These are phyloP conservation scores for Epinotia brunnichana DNA, from an alignment of 2,888 invertebrate genomes.

Conservation along the genomic window DNA sequence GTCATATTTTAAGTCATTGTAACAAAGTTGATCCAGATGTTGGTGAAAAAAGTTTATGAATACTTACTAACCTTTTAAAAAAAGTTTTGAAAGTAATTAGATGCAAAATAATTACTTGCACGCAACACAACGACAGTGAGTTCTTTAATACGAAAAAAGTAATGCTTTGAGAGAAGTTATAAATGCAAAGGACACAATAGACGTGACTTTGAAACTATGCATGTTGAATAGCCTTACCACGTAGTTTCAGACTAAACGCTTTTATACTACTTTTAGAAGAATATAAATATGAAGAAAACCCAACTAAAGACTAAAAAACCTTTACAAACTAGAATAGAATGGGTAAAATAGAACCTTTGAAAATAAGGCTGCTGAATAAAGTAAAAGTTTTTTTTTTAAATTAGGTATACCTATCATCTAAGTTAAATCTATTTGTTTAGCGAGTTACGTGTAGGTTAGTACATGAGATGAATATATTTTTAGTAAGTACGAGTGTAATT, in stretches of 20 bases:
- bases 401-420: not conserved
- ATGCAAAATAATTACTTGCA: not conserved
- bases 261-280: constrained; percentile 23
- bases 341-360: not conserved
- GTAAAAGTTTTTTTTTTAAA: not conserved
- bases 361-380: constrained; percentile 3
- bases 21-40: no score
- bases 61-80: no score
- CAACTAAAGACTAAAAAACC: constrained; percentile 5
- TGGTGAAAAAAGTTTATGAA: no score
- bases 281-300: constrained; percentile 22
- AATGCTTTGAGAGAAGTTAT: not conserved
- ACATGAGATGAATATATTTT: not conserved
- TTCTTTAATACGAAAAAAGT: not conserved
- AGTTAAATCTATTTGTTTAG: not conserved
- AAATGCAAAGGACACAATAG: constrained; percentile 24
- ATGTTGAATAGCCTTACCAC: constrained; percentile 27
- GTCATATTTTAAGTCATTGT: no score
- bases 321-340: constrained; percentile 5
- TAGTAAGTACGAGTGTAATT: no score
- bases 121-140: not conserved
- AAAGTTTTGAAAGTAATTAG: not conserved
- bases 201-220: constrained; percentile 26
- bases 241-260: constrained; percentile 32
- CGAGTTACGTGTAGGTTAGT: not conserved